A percentile compares a stretch with the other conserved stretches of the same genome.
phyloP scores from a whole-genome alignment of 2,888 invertebrate genomes.

The Periphyllus acericola region DNA sequence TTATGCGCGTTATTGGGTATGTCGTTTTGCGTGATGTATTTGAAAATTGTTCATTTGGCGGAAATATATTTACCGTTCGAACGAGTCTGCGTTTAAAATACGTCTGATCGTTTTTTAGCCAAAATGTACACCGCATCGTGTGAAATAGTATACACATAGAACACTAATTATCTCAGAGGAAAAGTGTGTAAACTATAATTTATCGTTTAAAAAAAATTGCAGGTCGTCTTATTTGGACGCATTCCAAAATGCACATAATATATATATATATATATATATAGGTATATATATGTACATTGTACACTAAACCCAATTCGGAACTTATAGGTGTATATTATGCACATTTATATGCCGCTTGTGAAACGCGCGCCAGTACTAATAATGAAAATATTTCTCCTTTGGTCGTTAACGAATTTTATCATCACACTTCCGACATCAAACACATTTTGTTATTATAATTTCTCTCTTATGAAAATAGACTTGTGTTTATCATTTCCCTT shows the following conservation, averaged over 20 bases:
- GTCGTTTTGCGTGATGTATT: no score
- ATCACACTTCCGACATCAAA: constrained; percentile 50
- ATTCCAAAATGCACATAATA: constrained; percentile 39
- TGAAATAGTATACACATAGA: background rate
- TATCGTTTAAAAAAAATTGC: constrained; percentile 23
- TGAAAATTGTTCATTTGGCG: background rate
- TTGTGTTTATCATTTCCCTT: constrained; percentile 38
- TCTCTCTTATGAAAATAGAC: constrained; percentile 38
- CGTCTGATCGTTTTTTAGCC: background rate
- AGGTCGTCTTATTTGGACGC: constrained; percentile 12
- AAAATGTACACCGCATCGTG: background rate
- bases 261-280: no score
- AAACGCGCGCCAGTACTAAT: constrained; percentile 1
- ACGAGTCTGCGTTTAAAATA: background rate
- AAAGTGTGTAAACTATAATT: constrained; percentile 13
- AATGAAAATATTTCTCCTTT: constrained; percentile 41
- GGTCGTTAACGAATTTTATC: constrained; percentile 56
- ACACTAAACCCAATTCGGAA: background rate
- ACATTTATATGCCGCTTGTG: background rate
- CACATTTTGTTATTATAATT: constrained; percentile 21
- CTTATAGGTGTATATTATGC: background rate
- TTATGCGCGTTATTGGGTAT: no score
- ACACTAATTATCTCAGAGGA: constrained; percentile 12
- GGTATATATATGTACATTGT: background rate
- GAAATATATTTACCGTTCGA: background rate